A percentile compares a stretch with the other conserved stretches of the same genome.
phyloP scores from a whole-genome alignment of 92 coral and sea anemone genomes.

The Epizoanthus rinbou region DNA sequence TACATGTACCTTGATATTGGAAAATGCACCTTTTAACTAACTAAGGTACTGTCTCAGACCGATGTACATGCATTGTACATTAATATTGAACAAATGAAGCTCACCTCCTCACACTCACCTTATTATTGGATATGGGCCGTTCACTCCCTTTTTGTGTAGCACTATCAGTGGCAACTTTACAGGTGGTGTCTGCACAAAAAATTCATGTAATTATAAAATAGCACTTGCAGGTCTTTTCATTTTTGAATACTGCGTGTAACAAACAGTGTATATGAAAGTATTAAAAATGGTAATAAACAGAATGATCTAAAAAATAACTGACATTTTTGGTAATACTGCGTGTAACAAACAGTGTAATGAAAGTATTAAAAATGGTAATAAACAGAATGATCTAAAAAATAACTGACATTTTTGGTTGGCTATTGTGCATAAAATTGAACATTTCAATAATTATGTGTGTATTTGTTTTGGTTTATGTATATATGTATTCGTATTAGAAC shows the following conservation, averaged over 20 bases:
- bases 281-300: too few species aligned
- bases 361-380: too few species aligned
- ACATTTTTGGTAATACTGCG: background rate
- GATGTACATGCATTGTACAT: background rate
- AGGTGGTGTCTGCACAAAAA: background rate
- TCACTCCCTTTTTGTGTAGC: background rate
- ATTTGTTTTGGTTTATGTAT: too few species aligned
- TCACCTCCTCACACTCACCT: background rate
- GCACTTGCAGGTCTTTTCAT: background rate
- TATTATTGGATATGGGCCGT: background rate
- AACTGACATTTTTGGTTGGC: too few species aligned
- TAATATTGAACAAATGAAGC: background rate
- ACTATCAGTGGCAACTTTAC: conserved; percentile 8
- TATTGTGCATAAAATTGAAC: too few species aligned
- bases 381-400: too few species aligned
- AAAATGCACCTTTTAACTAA: too few species aligned
- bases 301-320: too few species aligned
- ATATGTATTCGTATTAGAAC: too few species aligned
- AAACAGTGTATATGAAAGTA: background rate
- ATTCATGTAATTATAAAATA: background rate
- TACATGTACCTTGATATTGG: background rate
- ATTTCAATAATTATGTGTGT: too few species aligned
- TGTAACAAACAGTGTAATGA: background rate
- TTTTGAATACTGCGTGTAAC: background rate
- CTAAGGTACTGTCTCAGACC: too few species aligned